These are phyloP conservation scores for Crotalus helleri DNA, from an alignment of 2,113 vertebrate species.

Conservation along the genomic window DNA sequence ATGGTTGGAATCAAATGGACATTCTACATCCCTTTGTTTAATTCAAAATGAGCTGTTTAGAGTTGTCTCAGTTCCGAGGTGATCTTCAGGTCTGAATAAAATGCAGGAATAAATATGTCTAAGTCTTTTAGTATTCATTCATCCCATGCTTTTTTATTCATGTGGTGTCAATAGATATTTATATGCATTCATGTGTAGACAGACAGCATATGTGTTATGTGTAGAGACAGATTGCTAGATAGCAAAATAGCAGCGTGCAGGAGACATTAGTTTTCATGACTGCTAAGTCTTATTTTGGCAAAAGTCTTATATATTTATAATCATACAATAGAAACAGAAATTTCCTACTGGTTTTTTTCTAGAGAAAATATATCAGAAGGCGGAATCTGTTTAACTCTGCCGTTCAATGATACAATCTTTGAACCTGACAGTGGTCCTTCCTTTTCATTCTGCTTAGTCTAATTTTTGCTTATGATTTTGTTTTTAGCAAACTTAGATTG, in stretches of 20 bases:
- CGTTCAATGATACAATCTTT: neutral
- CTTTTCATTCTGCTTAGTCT: neutral
- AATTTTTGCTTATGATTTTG: neutral
- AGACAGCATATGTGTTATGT: neutral
- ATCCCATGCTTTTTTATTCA: neutral
- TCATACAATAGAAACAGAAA: neutral
- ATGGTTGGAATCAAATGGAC: neutral
- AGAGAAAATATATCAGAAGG: neutral
- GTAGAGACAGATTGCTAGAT: neutral
- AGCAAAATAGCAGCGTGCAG: neutral
- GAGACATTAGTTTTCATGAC: neutral
- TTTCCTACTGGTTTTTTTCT: neutral
- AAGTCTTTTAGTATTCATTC: neutral
- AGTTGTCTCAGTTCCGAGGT: neutral
- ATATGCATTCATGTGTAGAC: neutral
- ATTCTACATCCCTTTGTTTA: neutral
- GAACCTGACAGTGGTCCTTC: neutral
- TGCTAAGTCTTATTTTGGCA: neutral
- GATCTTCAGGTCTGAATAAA: neutral
- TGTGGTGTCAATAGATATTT: neutral
- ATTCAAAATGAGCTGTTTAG: neutral
- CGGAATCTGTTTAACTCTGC: neutral
- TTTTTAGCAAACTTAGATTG: neutral
- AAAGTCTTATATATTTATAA: neutral
- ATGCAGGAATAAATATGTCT: neutral